These are phyloP conservation scores for Danaus melanippus DNA, from an alignment of 1,140 invertebrate genomes.

Conservation along the genomic window DNA sequence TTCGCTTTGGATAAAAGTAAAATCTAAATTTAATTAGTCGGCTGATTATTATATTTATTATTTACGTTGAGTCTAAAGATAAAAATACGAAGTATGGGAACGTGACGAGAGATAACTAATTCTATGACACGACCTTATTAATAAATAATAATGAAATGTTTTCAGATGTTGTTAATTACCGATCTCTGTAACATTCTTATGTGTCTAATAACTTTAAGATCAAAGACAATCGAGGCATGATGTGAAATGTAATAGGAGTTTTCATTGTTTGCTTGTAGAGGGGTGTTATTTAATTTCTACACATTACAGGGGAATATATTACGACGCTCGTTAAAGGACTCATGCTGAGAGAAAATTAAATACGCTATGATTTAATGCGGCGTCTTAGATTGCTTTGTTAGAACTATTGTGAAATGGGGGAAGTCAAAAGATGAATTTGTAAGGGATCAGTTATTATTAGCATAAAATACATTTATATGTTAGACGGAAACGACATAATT, in stretches of 20 bases:
- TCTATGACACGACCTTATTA: no score
- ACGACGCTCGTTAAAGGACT: constrained; percentile 12
- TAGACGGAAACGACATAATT: not conserved
- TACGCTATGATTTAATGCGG: constrained; percentile 13
- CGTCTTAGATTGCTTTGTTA: constrained; percentile 15
- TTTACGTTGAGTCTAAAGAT: not conserved
- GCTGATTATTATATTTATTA: no score
- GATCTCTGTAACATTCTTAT: no score
- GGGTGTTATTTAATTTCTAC: constrained; percentile 15
- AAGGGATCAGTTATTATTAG: not conserved
- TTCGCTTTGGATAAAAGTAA: no score
- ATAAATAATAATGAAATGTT: no score
- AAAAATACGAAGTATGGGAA: constrained; percentile 8
- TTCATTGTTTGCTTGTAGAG: constrained; percentile 1
- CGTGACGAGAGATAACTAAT: not conserved
- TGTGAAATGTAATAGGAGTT: constrained; percentile 1
- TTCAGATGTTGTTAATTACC: no score
- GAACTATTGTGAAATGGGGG: constrained; percentile 10
- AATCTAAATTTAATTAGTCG: no score
- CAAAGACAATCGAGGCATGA: constrained; percentile 3
- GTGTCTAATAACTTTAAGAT: not conserved
- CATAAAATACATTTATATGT: not conserved
- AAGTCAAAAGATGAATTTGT: not conserved
- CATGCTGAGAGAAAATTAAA: constrained; percentile 19
- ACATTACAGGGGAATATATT: constrained; percentile 12